Percentiles rank a stretch among this genome's conserved stretches.
These are phyloP conservation scores for Microtus richardsoni DNA, from an alignment of 2,113 vertebrate species.

Conservation along the genomic window DNA sequence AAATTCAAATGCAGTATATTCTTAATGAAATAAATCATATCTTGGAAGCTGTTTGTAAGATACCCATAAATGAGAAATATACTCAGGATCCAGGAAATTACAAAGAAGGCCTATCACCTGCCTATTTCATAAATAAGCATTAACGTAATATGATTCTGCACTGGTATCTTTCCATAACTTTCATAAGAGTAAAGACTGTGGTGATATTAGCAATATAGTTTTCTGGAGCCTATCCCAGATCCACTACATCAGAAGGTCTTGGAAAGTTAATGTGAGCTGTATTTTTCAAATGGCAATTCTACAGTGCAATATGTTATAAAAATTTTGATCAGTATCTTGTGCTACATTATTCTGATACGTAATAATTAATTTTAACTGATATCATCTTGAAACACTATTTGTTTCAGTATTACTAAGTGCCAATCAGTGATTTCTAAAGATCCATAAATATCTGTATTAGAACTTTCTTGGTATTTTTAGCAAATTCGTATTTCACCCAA, in stretches of 20 bases:
- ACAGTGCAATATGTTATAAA: not conserved
- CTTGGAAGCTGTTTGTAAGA: not conserved
- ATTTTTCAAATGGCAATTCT: not conserved
- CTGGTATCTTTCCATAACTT: not conserved
- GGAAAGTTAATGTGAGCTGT: not conserved
- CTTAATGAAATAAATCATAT: not conserved
- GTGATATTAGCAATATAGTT: not conserved
- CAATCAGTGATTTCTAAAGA: not conserved
- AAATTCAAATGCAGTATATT: not conserved
- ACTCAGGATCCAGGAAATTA: not conserved
- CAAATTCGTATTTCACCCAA: not conserved
- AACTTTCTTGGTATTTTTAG: not conserved
- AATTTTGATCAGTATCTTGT: not conserved
- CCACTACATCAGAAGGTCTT: not conserved
- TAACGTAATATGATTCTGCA: not conserved
- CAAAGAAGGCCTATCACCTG: not conserved
- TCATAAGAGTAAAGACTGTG: not conserved
- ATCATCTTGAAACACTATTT: not conserved
- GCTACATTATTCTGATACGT: not conserved
- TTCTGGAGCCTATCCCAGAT: not conserved
- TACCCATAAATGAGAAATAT: not conserved
- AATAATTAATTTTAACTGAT: not conserved
- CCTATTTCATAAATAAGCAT: not conserved
- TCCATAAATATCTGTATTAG: not conserved
- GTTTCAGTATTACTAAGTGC: not conserved